Evolutionary conservation across 2,888 invertebrate species (phyloP).

Genomic region (Venusia cambrica): DNA sequence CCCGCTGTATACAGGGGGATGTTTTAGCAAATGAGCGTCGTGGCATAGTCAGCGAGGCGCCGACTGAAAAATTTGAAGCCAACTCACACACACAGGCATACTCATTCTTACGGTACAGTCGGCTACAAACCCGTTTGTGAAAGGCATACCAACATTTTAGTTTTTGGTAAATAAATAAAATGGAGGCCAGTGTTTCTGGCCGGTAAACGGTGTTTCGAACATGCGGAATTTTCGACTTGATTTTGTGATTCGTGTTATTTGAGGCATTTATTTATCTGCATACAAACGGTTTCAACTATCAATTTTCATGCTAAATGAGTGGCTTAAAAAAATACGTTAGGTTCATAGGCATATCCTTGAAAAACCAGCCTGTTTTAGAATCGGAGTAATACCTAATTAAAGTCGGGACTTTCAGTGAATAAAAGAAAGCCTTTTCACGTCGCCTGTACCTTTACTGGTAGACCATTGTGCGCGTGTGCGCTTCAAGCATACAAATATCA

Average conservation of each 20-base stretch:
- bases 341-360: too few species aligned
- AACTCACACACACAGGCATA: conserved; percentile 32
- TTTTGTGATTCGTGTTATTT: not conserved
- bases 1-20: conserved; percentile 44
- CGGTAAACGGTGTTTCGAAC: conserved; percentile 2
- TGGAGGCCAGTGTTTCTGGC: conserved; percentile 2
- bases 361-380: too few species aligned
- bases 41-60: conserved; percentile 50
- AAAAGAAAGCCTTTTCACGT: conserved; percentile 5
- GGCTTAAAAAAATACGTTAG: too few species aligned
- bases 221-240: not conserved
- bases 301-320: too few species aligned
- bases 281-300: too few species aligned
- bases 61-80: conserved; percentile 50
- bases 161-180: conserved; percentile 11
- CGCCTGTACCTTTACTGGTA: conserved; percentile 8
- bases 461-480: conserved; percentile 8
- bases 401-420: too few species aligned
- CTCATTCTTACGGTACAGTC: conserved; percentile 16
- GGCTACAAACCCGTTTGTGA: conserved; percentile 5
- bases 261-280: too few species aligned
- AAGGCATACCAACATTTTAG: conserved; percentile 11
- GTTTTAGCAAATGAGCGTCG: conserved; percentile 73
- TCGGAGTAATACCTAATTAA: too few species aligned
- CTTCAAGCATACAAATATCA: conserved; percentile 14